Conservation (phyloP, 2,797 vertebrate genomes). For the Lateolabrax maculatus region DNA sequence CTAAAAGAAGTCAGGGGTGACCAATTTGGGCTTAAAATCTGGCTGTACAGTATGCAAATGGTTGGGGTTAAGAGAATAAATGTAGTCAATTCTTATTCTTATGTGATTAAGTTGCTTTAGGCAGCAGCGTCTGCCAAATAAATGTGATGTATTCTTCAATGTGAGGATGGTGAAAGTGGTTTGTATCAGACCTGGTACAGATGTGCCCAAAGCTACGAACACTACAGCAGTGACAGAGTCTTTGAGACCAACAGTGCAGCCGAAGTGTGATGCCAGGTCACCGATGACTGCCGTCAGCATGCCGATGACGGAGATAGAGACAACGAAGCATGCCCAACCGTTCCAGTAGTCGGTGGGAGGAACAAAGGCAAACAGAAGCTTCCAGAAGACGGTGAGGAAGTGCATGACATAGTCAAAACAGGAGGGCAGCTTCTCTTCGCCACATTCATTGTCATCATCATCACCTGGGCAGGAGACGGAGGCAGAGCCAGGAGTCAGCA, state of each 20-base stretch:
- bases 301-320: conserved; percentile 95
- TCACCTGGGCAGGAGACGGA: conserved; percentile 78
- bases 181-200: conserved; percentile 91
- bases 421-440: conserved; percentile 93
- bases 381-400: conserved; percentile 98
- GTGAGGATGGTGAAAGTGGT: background rate
- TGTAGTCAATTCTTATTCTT: background rate
- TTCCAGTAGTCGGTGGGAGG: conserved; percentile 97
- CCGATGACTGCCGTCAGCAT: conserved; percentile 95
- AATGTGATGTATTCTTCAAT: background rate
- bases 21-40: background rate
- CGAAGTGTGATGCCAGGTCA: conserved; percentile 97
- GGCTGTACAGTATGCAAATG: background rate
- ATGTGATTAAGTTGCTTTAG: background rate
- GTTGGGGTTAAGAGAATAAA: background rate
- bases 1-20: no score
- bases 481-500: background rate
- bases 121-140: background rate
- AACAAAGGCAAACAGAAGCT: conserved; percentile 95
- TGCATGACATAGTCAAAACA: conserved; percentile 97
- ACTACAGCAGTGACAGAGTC: conserved; percentile 98
- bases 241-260: conserved; percentile 97
- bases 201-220: conserved; percentile 96
- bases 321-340: conserved; percentile 96
- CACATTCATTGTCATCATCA: conserved; percentile 88